Base-by-base conservation (phyloP, 2,113 vertebrate species). In the Forbesichthys papilliferus region DNA sequence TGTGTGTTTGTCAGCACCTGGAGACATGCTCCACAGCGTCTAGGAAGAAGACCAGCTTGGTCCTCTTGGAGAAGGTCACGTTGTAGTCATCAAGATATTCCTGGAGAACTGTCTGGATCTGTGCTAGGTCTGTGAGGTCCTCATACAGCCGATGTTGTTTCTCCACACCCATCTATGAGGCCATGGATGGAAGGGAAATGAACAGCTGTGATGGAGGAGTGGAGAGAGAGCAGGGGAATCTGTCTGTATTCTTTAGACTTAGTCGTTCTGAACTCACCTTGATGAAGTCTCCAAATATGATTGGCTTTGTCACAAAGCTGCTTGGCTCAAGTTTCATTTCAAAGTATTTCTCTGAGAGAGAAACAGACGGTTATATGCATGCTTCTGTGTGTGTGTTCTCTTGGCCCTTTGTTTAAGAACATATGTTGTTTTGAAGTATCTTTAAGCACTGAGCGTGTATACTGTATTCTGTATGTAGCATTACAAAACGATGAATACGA, bases 31-130 rank as follows among this genome's bases (percentile, higher is more conserved):
- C 94, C 46, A 95, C 60, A 14, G 95, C 95, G 78, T 96, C 95
- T 79, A 94, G 95, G 83, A 96, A 96, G 81, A 96, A 96, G 11
- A 96, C 94, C 61, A 96, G 76, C 84, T 94, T 95, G 48, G 89
- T 91, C 73, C 96, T 94, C 74, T 96, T 96, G 63, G 94, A 85
- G 54, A 92, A 94, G 73, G 74, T 88, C 69, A 93, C 75, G 77
- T 93, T 96, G 81, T 95, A 95, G 82, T 95, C 93, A 60, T 94
- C 92, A 3, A 96, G 91, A 67, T 96, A 96, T 66, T 95, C 94
- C 69, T 93, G 93, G 20, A 96, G 91, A 76, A 95, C 91, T 27
- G 74, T 74, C 48, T 87, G 87, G 5, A 95, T 90, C 82, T 94
- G 95, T 10, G 86, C 82, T 9, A 90, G 81, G 73, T 96, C 93